phyloP scores from a whole-genome alignment of 2,888 invertebrate species.

The Synergus itoensis region DNA sequence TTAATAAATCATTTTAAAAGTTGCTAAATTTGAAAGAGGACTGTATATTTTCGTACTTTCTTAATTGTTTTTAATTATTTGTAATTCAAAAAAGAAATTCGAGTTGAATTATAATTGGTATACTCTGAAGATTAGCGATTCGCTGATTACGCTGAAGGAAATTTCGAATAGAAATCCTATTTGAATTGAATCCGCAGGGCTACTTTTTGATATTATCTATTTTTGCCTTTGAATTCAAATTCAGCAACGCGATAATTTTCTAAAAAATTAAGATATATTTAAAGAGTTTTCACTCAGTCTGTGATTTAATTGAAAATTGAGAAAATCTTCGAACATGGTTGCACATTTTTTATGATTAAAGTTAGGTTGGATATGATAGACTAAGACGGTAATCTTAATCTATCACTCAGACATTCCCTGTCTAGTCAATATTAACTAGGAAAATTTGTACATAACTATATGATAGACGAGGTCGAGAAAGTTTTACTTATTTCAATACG shows the following conservation, averaged over 20 bases:
- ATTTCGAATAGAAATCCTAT: too few species aligned
- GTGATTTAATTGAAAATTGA: background rate
- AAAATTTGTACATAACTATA: conserved; percentile 66
- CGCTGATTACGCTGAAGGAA: too few species aligned
- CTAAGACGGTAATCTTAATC: background rate
- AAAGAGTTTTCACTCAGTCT: background rate
- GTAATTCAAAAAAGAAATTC: too few species aligned
- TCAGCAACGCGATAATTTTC: background rate
- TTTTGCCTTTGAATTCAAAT: too few species aligned
- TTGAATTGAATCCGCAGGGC: too few species aligned
- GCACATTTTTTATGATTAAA: background rate
- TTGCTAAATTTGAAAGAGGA: too few species aligned
- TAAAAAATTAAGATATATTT: background rate
- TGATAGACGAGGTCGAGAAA: conserved; percentile 39
- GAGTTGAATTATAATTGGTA: too few species aligned
- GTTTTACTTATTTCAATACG: background rate
- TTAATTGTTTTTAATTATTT: too few species aligned
- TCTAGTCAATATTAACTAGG: conserved; percentile 77
- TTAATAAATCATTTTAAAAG: too few species aligned
- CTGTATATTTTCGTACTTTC: too few species aligned
- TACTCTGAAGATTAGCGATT: too few species aligned
- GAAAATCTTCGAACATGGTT: background rate
- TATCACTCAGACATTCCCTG: conserved; percentile 67
- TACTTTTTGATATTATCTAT: too few species aligned
- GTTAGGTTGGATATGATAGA: background rate